These are phyloP conservation scores for Taphrorychus bicolor DNA, from an alignment of 2,888 invertebrate genomes.

Conservation along the genomic window DNA sequence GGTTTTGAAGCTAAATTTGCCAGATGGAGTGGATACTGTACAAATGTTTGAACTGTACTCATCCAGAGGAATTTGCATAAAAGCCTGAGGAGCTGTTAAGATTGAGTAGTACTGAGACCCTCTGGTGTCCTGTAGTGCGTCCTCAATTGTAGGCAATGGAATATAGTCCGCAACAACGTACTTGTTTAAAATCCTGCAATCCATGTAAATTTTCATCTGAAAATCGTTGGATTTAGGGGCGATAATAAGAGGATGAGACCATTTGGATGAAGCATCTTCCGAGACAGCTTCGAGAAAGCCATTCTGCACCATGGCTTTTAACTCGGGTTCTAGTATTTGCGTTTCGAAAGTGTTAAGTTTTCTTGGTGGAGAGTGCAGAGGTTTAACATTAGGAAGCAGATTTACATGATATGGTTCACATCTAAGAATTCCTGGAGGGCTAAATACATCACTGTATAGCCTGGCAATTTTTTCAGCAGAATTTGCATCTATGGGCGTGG, in stretches of 20 bases:
- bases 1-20: slow-evolving; percentile 11
- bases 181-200: slow-evolving; percentile 9
- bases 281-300: background rate
- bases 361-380: background rate
- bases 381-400: slow-evolving; percentile 6
- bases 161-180: background rate
- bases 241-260: slow-evolving; percentile 3
- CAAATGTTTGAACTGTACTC: slow-evolving; percentile 6
- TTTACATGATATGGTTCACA: slow-evolving; percentile 18
- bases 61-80: slow-evolving; percentile 7
- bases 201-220: slow-evolving; percentile 6
- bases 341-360: background rate
- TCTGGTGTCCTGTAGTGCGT: background rate
- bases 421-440: slow-evolving; percentile 1
- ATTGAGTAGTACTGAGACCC: slow-evolving; percentile 5
- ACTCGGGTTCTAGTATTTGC: background rate
- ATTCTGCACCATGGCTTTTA: slow-evolving; percentile 1
- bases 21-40: background rate
- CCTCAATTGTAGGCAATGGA: slow-evolving; percentile 7
- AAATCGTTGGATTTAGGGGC: background rate
- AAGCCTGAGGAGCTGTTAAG: background rate
- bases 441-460: slow-evolving; percentile 9
- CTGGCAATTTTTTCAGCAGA: slow-evolving; percentile 11
- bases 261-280: background rate
- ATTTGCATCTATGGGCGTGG: slow-evolving; percentile 1